Evolutionary conservation across 2,888 invertebrate genomes (phyloP).

Genomic region (Siphlonurus alternatus): DNA sequence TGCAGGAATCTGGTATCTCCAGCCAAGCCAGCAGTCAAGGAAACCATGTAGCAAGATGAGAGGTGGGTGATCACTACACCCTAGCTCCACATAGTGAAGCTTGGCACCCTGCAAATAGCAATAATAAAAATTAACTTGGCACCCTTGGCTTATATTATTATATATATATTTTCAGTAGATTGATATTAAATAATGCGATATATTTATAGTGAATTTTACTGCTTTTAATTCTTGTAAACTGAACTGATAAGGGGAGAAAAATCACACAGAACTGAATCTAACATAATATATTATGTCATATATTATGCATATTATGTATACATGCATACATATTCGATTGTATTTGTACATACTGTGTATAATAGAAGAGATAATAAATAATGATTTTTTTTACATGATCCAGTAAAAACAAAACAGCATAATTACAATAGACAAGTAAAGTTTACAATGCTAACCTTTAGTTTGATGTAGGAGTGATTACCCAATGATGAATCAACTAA

Average conservation of each 20-base stretch:
- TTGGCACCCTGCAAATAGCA: conserved; percentile 39
- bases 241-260: conserved; percentile 7
- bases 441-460: conserved; percentile 44
- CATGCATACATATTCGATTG: no score
- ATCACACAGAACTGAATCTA: neutral
- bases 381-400: no score
- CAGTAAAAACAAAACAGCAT: no score
- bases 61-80: conserved; percentile 39
- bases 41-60: conserved; percentile 60
- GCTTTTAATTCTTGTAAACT: no score
- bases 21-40: conserved; percentile 67
- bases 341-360: no score
- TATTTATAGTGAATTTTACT: no score
- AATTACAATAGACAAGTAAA: no score
- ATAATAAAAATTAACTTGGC: conserved; percentile 14
- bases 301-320: no score
- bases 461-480: conserved; percentile 43
- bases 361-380: no score
- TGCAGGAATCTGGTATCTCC: conserved; percentile 45
- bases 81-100: conserved; percentile 57
- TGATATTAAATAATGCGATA: no score
- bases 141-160: no score
- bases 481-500: conserved; percentile 39
- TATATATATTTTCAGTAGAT: no score
- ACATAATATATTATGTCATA: neutral